Evolutionary conservation across 2,113 vertebrate species (phyloP), one percentile per base, ranked within the genome.

Genomic region (Talpa occidentalis): DNA sequence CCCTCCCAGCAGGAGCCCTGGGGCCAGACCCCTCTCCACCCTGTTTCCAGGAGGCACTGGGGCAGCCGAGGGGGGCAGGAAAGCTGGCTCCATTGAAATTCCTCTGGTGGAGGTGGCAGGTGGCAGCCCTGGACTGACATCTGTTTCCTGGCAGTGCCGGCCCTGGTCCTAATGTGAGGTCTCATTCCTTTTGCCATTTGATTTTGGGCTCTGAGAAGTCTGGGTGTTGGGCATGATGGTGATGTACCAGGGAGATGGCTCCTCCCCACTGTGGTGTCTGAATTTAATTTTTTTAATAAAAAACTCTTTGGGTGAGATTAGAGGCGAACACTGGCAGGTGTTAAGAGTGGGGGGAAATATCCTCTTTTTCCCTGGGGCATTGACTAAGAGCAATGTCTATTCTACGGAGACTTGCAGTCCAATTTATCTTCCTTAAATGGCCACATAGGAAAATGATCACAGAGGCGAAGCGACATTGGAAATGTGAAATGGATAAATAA

Each of bases 401-500:
- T 93, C 42, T 62, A 59, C 70, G 44, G 62, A 95, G 84, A 93
- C 62, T 82, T 82, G 59, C 62, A 64, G 73, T 67, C 69, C 59
- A 32, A 62, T 95, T 88, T 83, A 52, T 96, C 91, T 94, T 84
- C 66, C 76, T 94, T 94, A 94, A 95, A 89, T 94, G 90, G 95
- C 91, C 93, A 54, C 81, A 60, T 22, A 86, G 82, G 96, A 95
- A 96, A 96, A 94, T 90, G 85, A 95, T 94, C 77, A 95, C 59
- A 44, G 79, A 87, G 73, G 73, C 3, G 9, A 95, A 92, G 90
- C 9, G 62, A 92, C 97, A 94, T 97, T 95, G 74, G 94, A 94
- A 94, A 84, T 97, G 44, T 64, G 59, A 97, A 93, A 95, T 95
- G 32, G 96, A 95, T 96, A 97, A 97, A 96, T 97, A 91, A 97